Base-by-base conservation (phyloP, 1,140 invertebrate species). In the Papilio xuthus region DNA sequence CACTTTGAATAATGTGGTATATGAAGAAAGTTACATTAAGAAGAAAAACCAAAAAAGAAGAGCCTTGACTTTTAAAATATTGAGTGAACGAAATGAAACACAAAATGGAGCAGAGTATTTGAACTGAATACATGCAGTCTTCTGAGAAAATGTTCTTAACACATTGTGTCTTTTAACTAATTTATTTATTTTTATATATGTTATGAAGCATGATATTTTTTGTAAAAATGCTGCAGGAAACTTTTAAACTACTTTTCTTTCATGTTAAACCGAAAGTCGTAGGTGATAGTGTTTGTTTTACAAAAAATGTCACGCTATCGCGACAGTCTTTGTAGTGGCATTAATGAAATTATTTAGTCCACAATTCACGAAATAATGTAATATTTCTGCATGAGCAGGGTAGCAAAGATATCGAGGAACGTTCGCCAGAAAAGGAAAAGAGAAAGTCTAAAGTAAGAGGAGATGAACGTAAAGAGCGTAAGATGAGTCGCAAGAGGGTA, bases 391-490 rank as follows among this genome's bases (percentile, higher is more conserved):
- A 88, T 90, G 88, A 91, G 89, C 90, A 94, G 93, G 93, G 88
- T 91, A 94, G 85, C 91, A 95, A 92, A 94, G 95, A 94, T 81
- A 86, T 92, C 86, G 96, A 95, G 91, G 96, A 94, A 85, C 93
- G 87, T 88, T 96, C 94, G 76, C 92, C 92, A 41, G 90, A 95
- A 86, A 92, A 96, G 95, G 86, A 97, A 96, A 91, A 97, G 96
- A 88, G 96, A 95, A 92, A 95, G 95, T 76, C 95, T 94, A 86
- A 97, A 96, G 90, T 94, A 88, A 80, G 97, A 96, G 94, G 94
- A 88, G 96, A 97, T 86, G 94, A 96, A 23, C 95, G 96, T 70
- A 96, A 96, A 92, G 97, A 97, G 89, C 95, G 96, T 86, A 97
- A 97, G 93, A 90, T 96, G 82, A 96, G 95, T 32, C 94, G 96